Base-by-base conservation (phyloP, 2,797 vertebrate species). In the Psittacula echo region DNA sequence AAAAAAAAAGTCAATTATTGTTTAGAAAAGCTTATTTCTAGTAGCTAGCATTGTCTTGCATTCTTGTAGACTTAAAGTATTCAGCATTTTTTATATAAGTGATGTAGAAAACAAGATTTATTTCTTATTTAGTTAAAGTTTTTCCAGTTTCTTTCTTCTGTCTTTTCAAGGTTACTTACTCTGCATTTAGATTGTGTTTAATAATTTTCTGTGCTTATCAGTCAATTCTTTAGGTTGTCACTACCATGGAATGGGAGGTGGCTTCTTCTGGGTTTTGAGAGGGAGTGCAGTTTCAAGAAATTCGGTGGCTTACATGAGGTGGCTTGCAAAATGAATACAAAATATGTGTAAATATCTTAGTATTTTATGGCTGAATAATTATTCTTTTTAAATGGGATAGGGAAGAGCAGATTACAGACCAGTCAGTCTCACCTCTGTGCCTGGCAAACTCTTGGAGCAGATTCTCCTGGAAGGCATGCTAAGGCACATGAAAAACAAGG, bases 191-290 rank as follows among this genome's bases (percentile, higher is more conserved):
- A 7, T 9, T 26, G 17, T 15, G 11, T 26, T 32, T 42, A 29
- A 30, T 32, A 13, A 3, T 42, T 47, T 16, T 27, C 48, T 2
- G 0, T 7, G 5, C 6, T 56, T 56, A 11, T 30, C 14, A 2
- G 14, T 32, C 8, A 4, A 37, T 62, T 56, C 11, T 13, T 30
- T 2, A 9, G 32, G 11, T 21, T 13, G 67, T 7, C 4, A 1
- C 29, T 54, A 2, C 37, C 7, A 0, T 10, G 74, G 37, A 17
- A 8, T 1, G 4, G 50, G 47, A 39, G 3, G 8, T 18, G 42
- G 12, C 54, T 50, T 16, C 15, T 41, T 12, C 44, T 23, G 58
- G 37, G 22, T 45, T 51, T 20, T 45, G 48, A 18, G 37, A 44
- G 39, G 22, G 19, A 9, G 24, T 19, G 32, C 50, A 9, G 29